Evolutionary conservation across 2,797 vertebrate species (phyloP).

Genomic region (Myotis daubentonii): DNA sequence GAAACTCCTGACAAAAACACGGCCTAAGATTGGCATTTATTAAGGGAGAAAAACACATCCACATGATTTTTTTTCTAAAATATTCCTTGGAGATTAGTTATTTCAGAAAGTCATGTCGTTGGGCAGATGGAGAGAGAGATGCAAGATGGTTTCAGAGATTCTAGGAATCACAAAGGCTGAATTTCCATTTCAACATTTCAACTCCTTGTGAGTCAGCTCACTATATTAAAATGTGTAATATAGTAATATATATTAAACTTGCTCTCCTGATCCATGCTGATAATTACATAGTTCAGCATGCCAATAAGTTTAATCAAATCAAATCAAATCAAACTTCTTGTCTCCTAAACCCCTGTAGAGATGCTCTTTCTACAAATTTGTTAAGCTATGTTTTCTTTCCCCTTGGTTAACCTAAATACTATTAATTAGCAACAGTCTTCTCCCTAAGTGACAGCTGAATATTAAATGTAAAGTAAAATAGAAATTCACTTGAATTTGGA

Average conservation of each 20-base stretch:
- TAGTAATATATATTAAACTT: constrained; percentile 35
- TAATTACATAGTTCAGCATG: constrained; percentile 54
- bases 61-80: constrained; percentile 69
- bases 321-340: constrained; percentile 46
- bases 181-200: constrained; percentile 73
- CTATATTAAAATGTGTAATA: constrained; percentile 33
- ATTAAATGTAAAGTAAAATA: constrained; percentile 24
- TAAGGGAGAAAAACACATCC: background rate
- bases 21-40: constrained; percentile 64
- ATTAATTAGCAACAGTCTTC: background rate
- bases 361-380: constrained; percentile 28
- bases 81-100: constrained; percentile 76
- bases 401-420: background rate
- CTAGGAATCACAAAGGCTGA: constrained; percentile 71
- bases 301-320: constrained; percentile 58
- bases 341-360: constrained; percentile 38
- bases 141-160: constrained; percentile 69
- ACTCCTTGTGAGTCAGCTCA: constrained; percentile 48
- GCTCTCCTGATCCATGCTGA: constrained; percentile 4
- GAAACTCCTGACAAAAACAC: constrained; percentile 69
- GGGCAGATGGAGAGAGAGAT: constrained; percentile 1
- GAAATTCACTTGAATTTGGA: background rate
- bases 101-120: constrained; percentile 69
- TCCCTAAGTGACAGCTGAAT: background rate
- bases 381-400: background rate